phyloP scores from a whole-genome alignment of 2,113 vertebrate genomes.

The Lepus timidus region DNA sequence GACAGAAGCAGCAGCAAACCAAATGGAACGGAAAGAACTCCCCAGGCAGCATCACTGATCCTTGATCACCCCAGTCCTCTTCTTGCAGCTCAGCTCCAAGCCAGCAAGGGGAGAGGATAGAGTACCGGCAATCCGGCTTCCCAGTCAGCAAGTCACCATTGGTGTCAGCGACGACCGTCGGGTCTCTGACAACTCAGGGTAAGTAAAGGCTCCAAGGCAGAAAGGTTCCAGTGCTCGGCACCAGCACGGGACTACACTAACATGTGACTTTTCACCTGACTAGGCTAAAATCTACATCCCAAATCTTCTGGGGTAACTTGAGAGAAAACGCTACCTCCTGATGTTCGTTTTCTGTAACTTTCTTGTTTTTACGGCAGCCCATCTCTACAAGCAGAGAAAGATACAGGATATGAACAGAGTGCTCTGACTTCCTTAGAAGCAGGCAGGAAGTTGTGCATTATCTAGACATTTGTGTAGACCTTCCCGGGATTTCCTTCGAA shows the following conservation, averaged over 20 bases:
- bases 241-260: neutral
- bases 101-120: neutral
- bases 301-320: neutral
- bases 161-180: fast-evolving
- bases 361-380: neutral
- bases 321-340: neutral
- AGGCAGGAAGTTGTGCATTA: neutral
- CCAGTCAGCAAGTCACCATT: neutral
- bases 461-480: neutral
- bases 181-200: neutral
- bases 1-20: neutral
- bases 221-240: too few relatives aligned
- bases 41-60: too few relatives aligned
- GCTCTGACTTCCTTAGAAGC: neutral
- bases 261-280: neutral
- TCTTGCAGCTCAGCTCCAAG: neutral
- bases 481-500: neutral
- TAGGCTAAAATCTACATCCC: neutral
- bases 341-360: neutral
- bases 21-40: neutral
- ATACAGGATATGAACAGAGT: neutral
- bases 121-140: too few relatives aligned
- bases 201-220: neutral
- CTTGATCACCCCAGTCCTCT: neutral
- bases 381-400: neutral